These are phyloP conservation scores for Liasis olivaceus DNA, from an alignment of 2,797 vertebrate genomes.

Conservation along the genomic window DNA sequence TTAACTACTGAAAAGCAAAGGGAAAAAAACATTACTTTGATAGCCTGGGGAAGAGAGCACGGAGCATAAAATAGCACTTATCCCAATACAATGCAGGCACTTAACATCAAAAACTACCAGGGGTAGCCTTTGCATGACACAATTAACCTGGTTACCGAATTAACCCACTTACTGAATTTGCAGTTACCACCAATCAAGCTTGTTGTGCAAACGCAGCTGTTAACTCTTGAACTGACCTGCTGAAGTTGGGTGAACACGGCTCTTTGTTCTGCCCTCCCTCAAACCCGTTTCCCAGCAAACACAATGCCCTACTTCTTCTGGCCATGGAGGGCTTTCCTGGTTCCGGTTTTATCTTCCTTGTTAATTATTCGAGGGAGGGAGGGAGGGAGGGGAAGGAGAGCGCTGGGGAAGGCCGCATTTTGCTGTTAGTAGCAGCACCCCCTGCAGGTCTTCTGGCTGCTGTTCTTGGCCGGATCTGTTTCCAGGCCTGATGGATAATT, in stretches of 20 bases:
- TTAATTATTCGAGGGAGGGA: neutral
- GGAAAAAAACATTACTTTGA: neutral
- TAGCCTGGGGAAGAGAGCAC: fast-evolving
- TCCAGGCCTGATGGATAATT: neutral
- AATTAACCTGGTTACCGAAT: neutral
- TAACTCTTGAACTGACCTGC: neutral
- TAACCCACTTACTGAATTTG: neutral
- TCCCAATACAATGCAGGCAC: neutral
- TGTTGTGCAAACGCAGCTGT: neutral
- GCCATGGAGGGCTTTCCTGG: neutral
- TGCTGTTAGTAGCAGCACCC: neutral
- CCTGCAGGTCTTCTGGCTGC: neutral
- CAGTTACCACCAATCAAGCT: neutral
- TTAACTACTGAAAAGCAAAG: neutral
- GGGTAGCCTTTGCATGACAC: neutral
- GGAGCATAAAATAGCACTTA: neutral
- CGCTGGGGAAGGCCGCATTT: neutral
- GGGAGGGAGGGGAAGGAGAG: neutral
- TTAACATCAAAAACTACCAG: neutral
- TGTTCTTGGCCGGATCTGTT: neutral
- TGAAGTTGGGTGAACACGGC: neutral
- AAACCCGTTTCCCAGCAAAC: neutral
- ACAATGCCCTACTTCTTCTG: neutral
- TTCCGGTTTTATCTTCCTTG: neutral
- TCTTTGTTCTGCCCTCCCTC: neutral